Evolutionary conservation across 2,113 vertebrate genomes (phyloP), one percentile per base, ranked within the genome.

Genomic region (Falco punctatus): DNA sequence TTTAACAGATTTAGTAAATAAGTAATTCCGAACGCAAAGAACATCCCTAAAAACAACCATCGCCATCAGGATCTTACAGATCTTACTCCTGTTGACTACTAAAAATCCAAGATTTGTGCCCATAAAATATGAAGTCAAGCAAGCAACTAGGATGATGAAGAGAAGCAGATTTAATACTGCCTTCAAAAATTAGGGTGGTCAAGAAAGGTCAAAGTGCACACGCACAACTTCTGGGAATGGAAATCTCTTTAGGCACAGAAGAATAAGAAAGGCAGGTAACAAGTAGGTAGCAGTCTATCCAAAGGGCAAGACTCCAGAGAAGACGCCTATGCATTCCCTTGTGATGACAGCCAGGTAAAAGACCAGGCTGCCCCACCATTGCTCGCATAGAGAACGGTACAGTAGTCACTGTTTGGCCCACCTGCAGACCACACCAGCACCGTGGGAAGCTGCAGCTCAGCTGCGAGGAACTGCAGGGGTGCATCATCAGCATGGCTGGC

Each of bases 331-430:
- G 7, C 14, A 4, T 5, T n/a, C 57, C 28, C 74, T 40, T 15
- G 59, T 5, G 59, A 61, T 2, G n/a, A 52, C 7, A 73, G 78
- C 65, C 55, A 52, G 14, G 44, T 16, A 15, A 7, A 6, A 52
- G 11, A 46, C 5, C 55, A 71, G 7, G 55, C 35, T 57, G 72
- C 13, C 46, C 38, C 33, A 9, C n/a, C 21, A 11, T 1, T 18
- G 67, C 58, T 75, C 9, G 0, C 26, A 9, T 0, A 49, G n/a
- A 28, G 54, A 21, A 30, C 4, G 2, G 58, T 5, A 40, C 26
- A 24, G 14, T 1, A 26, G 11, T 8, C n/a, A 32, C 51, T 1
- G 8, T 20, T 1, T 33, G 52, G 64, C 55, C 72, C 65, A 44
- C 4, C 33, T 28, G 9, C 46, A 54, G 61, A 4, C 19, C 65